phyloP scores from a whole-genome alignment of 2,888 invertebrate genomes.

The Strigamia crassipes region DNA sequence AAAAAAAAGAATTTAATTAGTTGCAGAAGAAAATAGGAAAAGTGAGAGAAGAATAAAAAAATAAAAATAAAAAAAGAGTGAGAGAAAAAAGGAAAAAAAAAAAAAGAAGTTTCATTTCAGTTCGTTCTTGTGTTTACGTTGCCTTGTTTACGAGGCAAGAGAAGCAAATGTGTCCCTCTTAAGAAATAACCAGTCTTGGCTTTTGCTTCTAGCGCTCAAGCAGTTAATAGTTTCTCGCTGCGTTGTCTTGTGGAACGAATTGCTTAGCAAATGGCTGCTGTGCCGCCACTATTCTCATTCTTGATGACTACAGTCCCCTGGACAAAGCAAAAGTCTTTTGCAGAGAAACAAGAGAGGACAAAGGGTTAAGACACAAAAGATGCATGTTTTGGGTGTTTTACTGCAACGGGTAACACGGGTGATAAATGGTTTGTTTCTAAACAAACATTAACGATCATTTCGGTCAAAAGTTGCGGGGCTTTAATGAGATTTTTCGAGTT shows the following conservation, averaged over 20 bases:
- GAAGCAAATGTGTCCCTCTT: constrained; percentile 34
- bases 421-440: background rate
- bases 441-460: background rate
- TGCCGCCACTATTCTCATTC: constrained; percentile 26
- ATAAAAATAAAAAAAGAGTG: too few species aligned
- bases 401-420: background rate
- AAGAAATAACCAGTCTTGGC: constrained; percentile 31
- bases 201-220: constrained; percentile 37
- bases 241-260: constrained; percentile 37
- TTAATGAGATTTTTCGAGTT: background rate
- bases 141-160: background rate
- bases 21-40: background rate
- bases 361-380: constrained; percentile 26
- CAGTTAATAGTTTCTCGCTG: constrained; percentile 34
- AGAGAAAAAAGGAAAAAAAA: background rate
- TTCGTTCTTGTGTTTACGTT: constrained; percentile 1
- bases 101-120: constrained; percentile 18
- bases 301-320: constrained; percentile 19
- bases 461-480: constrained; percentile 18
- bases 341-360: constrained; percentile 8
- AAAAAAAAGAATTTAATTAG: background rate
- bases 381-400: background rate
- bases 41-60: background rate
- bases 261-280: constrained; percentile 34
- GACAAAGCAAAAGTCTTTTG: constrained; percentile 14